phyloP scores from a whole-genome alignment of 2,888 invertebrate genomes.

The Acheta domesticus region DNA sequence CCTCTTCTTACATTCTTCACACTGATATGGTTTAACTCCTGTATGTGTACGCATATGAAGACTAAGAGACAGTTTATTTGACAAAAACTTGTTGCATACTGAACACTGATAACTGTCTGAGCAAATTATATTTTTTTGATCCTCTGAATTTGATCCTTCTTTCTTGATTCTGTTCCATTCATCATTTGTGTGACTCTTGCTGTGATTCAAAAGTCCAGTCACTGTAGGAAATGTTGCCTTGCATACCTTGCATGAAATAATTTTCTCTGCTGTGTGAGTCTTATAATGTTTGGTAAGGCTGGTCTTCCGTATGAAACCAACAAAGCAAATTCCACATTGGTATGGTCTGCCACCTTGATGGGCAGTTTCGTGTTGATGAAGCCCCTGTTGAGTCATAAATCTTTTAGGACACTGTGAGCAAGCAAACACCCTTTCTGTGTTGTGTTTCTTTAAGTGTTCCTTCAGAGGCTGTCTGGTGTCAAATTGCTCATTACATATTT shows the following conservation, averaged over 20 bases:
- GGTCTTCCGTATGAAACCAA: slow-evolving; percentile 20
- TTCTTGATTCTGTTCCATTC: neutral
- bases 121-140: neutral
- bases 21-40: slow-evolving; percentile 25
- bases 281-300: slow-evolving; percentile 25
- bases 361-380: slow-evolving; percentile 21
- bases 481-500: too few relatives aligned
- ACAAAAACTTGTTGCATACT: slow-evolving; percentile 22
- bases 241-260: slow-evolving; percentile 20
- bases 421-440: neutral
- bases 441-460: too few relatives aligned
- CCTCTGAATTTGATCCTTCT: neutral
- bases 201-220: slow-evolving; percentile 21
- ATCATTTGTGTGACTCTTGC: slow-evolving; percentile 19
- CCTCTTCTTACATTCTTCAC: slow-evolving; percentile 23
- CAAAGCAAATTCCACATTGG: slow-evolving; percentile 22
- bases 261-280: slow-evolving; percentile 4
- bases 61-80: slow-evolving; percentile 20
- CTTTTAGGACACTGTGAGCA: slow-evolving; percentile 21
- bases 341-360: slow-evolving; percentile 12
- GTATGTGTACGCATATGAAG: slow-evolving; percentile 25
- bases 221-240: slow-evolving; percentile 22
- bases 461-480: too few relatives aligned
- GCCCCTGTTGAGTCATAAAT: slow-evolving; percentile 4
- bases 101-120: slow-evolving; percentile 21